Evolutionary conservation across 2,113 vertebrate genomes (phyloP), one percentile per base, ranked within the genome.

Genomic region (Aptenodytes forsteri): DNA sequence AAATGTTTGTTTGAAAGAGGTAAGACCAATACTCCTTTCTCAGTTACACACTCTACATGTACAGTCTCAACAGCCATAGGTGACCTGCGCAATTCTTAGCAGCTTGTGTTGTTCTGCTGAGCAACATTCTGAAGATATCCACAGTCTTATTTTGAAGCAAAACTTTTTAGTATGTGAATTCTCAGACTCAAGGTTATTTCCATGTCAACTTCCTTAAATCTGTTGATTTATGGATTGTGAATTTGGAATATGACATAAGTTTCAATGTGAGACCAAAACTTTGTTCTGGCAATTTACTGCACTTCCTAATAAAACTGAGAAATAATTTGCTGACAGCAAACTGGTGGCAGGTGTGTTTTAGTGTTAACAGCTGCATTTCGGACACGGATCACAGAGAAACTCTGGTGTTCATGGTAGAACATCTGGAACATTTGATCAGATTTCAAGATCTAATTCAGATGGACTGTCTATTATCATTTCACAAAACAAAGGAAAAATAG

Each of bases 361-460:
- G 5, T 89, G 76, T 93, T 98, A 98, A 97, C 98, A 98, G 98
- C 95, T 98, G 98, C 66, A 89, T 94, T 95, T 97, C 96, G 97
- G 97, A 98, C 90, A 98, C 50, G 97, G 98, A 98, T 98, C 97
- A 98, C 91, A 97, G 97, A 96, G 62, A 93, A 96, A 95, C 83
- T 97, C 83, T 77, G 95, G 36, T 70, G 89, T 61, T 97, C 97
- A 67, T 25, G 30, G 61, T 87, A 80, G 66, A 98, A 98, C 98
- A 98, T 98, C 98, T 98, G 98, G 98, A 98, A 90, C 50, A 50
- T 91, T 97, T 98, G 96, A 97, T 97, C 91, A 89, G 59, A 85
- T 95, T 98, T 98, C 97, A 98, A 97, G 89, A 96, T 83, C 73
- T 97, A 95, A 95, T 97, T 96, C 76, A 87, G 73, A 86, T 54